These are phyloP conservation scores for Drosophila gaucha DNA, from an alignment of 2,888 invertebrate genomes.

Conservation along the genomic window DNA sequence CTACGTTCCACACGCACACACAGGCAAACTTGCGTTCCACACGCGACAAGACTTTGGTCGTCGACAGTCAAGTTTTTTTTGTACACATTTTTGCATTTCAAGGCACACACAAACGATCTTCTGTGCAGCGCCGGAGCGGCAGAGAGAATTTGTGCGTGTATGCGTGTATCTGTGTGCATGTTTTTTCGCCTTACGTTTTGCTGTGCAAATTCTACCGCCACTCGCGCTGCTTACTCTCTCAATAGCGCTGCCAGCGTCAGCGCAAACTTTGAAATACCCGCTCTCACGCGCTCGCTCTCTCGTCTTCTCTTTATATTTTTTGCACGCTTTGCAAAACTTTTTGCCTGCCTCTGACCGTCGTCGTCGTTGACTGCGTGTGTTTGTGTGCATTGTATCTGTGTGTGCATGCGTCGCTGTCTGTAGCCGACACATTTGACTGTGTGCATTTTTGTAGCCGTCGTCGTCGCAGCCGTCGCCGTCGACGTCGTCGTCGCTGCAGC, in stretches of 20 bases:
- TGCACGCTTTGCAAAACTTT: constrained; percentile 70
- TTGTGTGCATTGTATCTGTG: constrained; percentile 47
- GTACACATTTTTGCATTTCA: constrained; percentile 55
- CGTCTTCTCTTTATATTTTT: constrained; percentile 42
- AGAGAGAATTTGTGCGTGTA: constrained; percentile 29
- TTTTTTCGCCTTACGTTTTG: constrained; percentile 74
- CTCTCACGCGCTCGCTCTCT: constrained; percentile 33
- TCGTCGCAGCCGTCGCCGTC: constrained; percentile 33
- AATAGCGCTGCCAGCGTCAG: constrained; percentile 37
- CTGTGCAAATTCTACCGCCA: constrained; percentile 78
- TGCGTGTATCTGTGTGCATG: constrained; percentile 55
- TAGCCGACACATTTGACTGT: constrained; percentile 49
- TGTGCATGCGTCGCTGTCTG: constrained; percentile 60
- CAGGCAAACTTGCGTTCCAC: constrained; percentile 61
- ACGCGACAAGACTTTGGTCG: constrained; percentile 59
- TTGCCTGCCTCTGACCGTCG: constrained; percentile 49
- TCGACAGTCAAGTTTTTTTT: constrained; percentile 38
- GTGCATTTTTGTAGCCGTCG: constrained; percentile 74
- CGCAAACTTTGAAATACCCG: constrained; percentile 38
- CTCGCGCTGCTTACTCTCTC: constrained; percentile 70
- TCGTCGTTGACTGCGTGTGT: constrained; percentile 9
- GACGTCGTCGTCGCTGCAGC: constrained; percentile 60
- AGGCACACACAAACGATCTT: constrained; percentile 65
- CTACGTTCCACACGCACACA: constrained; percentile 36
- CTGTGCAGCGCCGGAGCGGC: constrained; percentile 43